Percentiles rank a stretch among this genome's conserved stretches.
Conservation (phyloP, 2,888 invertebrate species). For the Trachelus troglodyta region DNA sequence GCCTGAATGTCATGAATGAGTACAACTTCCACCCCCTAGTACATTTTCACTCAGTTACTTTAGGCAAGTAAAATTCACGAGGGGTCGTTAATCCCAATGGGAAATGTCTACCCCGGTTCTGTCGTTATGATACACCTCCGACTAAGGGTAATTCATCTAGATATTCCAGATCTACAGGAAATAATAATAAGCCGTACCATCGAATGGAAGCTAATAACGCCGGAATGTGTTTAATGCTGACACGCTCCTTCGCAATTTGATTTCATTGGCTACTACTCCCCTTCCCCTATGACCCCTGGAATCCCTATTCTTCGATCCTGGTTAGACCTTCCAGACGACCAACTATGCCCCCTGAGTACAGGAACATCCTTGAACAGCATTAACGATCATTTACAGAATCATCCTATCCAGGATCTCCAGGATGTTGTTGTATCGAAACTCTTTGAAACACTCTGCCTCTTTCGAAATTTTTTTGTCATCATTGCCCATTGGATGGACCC, state of each 20-base stretch:
- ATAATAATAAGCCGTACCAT: not conserved
- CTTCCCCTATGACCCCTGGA: not conserved
- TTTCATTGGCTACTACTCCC: not conserved
- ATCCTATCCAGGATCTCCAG: constrained; percentile 32
- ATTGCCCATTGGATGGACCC: constrained; percentile 3
- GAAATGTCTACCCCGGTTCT: not conserved
- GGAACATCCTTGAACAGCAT: constrained; percentile 55
- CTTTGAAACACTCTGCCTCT: not conserved
- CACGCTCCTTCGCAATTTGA: not conserved
- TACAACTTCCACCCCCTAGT: not conserved
- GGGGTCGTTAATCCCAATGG: not conserved
- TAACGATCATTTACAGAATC: constrained; percentile 61
- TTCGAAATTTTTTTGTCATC: not conserved
- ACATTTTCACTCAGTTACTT: not conserved
- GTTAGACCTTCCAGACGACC: not conserved
- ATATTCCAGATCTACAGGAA: not conserved
- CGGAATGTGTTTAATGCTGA: constrained; percentile 57
- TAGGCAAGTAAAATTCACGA: not conserved
- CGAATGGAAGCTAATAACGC: constrained; percentile 46
- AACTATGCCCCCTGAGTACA: not conserved
- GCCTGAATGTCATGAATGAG: not conserved
- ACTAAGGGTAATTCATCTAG: not conserved
- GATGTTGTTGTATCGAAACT: not conserved
- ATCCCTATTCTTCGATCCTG: not conserved
- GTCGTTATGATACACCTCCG: not conserved